These are phyloP conservation scores for Pogonomyrmex californicus DNA, from an alignment of 1,140 invertebrate genomes.

Conservation along the genomic window DNA sequence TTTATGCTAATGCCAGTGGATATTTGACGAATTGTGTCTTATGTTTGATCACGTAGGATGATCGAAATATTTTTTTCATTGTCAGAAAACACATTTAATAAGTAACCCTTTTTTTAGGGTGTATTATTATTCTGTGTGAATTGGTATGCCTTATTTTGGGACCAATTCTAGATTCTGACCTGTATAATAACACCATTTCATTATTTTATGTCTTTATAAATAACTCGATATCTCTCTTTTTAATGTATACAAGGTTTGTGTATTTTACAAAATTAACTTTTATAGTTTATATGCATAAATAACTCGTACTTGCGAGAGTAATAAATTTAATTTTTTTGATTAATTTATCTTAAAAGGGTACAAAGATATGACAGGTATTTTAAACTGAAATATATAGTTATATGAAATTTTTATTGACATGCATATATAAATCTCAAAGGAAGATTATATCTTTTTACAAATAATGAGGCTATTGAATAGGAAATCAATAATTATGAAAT, in stretches of 20 bases:
- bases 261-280: conserved; percentile 37
- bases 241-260: not conserved
- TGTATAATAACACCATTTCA: not conserved
- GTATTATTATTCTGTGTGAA: not conserved
- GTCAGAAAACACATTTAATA: not conserved
- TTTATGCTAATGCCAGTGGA: conserved; percentile 51
- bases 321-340: conserved; percentile 7
- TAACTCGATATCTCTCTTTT: conserved; percentile 24
- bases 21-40: conserved; percentile 9
- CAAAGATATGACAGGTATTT: conserved; percentile 40
- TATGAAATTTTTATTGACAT: conserved; percentile 37
- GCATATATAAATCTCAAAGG: conserved; percentile 31
- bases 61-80: not conserved
- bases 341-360: conserved; percentile 17
- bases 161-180: conserved; percentile 30
- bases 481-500: conserved; percentile 3
- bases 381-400: conserved; percentile 39
- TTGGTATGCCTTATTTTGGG: conserved; percentile 50
- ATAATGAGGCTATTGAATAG: conserved; percentile 16
- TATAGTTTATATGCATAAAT: conserved; percentile 8
- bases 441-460: conserved; percentile 14
- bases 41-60: not conserved
- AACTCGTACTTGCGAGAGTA: conserved; percentile 9
- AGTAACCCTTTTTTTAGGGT: not conserved
- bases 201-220: conserved; percentile 45